Evolutionary conservation across 2,113 vertebrate species (phyloP).

Genomic region (Alaudala cheleensis): DNA sequence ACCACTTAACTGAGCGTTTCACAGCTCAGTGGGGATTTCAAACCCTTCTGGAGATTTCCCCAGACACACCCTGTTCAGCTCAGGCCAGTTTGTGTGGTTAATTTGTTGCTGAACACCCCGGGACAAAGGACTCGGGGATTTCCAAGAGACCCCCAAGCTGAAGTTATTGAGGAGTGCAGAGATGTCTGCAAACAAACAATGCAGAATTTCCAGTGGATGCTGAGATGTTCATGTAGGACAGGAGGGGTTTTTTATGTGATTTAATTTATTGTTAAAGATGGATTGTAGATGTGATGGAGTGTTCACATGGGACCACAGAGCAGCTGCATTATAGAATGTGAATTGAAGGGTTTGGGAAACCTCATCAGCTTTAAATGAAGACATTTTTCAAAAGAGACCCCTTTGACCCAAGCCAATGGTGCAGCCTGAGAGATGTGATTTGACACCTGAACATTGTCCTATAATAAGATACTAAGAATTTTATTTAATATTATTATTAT

Average conservation of each 20-base stretch:
- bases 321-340: not conserved
- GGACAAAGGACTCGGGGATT: not conserved
- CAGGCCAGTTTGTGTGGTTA: not conserved
- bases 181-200: not conserved
- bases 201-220: not conserved
- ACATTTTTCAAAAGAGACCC: not conserved
- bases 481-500: not conserved
- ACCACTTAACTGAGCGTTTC: not conserved
- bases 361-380: not conserved
- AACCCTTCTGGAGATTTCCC: not conserved
- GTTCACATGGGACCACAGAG: not conserved
- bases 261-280: not conserved
- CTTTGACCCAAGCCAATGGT: not conserved
- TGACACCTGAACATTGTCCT: fast-evolving
- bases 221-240: not conserved
- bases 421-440: not conserved
- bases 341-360: not conserved
- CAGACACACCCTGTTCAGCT: not conserved
- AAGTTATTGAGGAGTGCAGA: not conserved
- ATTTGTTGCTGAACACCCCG: not conserved
- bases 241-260: not conserved
- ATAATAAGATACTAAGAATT: not conserved
- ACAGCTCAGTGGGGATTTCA: not conserved
- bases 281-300: not conserved
- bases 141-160: not conserved